phyloP scores from a whole-genome alignment of 2,797 vertebrate genomes.

The Buceros bicornis region DNA sequence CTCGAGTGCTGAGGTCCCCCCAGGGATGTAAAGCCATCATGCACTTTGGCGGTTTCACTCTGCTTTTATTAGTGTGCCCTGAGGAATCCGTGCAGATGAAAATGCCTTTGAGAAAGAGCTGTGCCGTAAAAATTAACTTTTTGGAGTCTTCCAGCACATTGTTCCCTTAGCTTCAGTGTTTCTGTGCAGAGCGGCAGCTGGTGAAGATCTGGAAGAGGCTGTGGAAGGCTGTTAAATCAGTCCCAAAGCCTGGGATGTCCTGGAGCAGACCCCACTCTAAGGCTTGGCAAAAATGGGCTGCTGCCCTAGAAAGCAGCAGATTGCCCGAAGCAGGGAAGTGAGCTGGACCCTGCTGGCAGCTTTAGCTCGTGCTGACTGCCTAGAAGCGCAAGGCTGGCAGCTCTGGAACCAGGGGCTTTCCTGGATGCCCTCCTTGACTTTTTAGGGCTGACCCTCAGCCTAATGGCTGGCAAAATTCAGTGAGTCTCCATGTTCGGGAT shows the following conservation, averaged over 20 bases:
- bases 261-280: background rate
- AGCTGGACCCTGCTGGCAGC: background rate
- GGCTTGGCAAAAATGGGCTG: background rate
- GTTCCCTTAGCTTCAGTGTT: background rate
- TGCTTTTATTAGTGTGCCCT: background rate
- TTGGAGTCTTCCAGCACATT: background rate
- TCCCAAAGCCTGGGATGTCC: background rate
- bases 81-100: background rate
- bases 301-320: background rate
- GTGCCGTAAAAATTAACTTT: background rate
- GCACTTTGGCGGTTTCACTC: background rate
- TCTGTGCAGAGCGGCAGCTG: background rate
- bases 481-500: background rate
- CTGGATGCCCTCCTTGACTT: background rate
- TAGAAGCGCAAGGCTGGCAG: background rate
- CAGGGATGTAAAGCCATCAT: accelerated
- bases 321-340: background rate
- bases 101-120: background rate
- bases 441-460: background rate
- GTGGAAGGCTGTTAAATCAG: background rate
- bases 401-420: background rate
- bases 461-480: background rate
- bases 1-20: background rate
- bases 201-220: background rate
- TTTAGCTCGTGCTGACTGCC: background rate